These are phyloP conservation scores for Carcinoscorpius rotundicauda DNA, from an alignment of 1,140 invertebrate genomes.

Conservation along the genomic window DNA sequence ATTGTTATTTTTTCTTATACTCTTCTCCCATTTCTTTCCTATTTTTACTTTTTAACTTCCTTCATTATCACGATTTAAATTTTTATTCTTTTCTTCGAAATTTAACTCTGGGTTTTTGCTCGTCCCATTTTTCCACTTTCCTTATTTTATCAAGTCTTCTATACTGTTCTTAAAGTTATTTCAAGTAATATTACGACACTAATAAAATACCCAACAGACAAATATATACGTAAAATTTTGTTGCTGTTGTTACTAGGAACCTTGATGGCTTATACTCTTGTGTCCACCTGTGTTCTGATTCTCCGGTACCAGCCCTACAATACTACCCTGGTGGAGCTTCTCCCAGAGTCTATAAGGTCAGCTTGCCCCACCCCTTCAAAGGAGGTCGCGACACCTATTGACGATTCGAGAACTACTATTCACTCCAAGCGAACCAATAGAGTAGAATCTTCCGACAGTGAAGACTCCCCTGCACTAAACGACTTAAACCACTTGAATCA, in stretches of 20 bases:
- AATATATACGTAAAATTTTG: slow-evolving; percentile 1
- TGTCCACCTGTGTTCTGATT: slow-evolving; percentile 24
- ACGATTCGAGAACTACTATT: slow-evolving; percentile 10
- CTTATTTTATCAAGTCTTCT: too few species aligned
- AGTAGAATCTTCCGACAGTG: slow-evolving; percentile 22
- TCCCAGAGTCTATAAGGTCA: slow-evolving; percentile 51
- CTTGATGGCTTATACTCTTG: slow-evolving; percentile 74
- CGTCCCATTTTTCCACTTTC: too few species aligned
- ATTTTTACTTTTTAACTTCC: too few species aligned
- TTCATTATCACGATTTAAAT: too few species aligned
- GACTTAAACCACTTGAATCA: too few species aligned
- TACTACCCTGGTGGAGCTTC: slow-evolving; percentile 67
- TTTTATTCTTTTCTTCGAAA: too few species aligned
- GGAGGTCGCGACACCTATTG: slow-evolving; percentile 9
- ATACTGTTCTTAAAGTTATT: too few species aligned
- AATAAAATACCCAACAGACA: neutral
- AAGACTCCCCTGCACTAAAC: slow-evolving; percentile 10
- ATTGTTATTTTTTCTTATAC: too few species aligned
- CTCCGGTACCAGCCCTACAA: slow-evolving; percentile 65
- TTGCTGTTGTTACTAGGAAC: slow-evolving; percentile 46
- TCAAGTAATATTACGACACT: too few species aligned
- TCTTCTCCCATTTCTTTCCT: too few species aligned
- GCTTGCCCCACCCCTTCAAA: slow-evolving; percentile 24
- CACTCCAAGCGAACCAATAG: slow-evolving; percentile 21
- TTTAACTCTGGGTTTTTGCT: too few species aligned